phyloP scores from a whole-genome alignment of 1,140 invertebrate species.

The Brachionus sp. region DNA sequence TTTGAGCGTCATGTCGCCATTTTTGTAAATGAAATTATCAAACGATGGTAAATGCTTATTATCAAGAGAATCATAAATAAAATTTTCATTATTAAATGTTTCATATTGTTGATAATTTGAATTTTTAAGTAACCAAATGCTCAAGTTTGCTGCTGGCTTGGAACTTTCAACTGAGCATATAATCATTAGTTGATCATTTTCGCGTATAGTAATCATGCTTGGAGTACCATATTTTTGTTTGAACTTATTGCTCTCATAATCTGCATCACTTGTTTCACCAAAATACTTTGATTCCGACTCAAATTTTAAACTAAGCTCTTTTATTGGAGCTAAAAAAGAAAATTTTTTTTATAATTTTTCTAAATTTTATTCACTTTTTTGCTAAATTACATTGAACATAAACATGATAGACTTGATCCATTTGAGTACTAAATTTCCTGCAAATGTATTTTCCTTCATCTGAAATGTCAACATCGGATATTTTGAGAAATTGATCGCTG shows the following conservation, averaged over 20 bases:
- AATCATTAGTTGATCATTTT: constrained; percentile 13
- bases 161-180: constrained; percentile 28
- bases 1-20: constrained; percentile 24
- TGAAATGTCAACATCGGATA: neutral
- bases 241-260: neutral
- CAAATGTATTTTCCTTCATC: constrained; percentile 43
- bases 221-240: neutral
- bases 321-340: constrained; percentile 31
- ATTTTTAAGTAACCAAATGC: constrained; percentile 21
- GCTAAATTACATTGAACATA: neutral
- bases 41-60: neutral
- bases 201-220: neutral
- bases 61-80: neutral
- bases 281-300: constrained; percentile 40
- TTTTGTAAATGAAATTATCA: neutral
- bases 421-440: constrained; percentile 18
- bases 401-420: constrained; percentile 9
- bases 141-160: constrained; percentile 34
- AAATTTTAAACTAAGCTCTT: constrained; percentile 24
- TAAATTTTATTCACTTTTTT: neutral
- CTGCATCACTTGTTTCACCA: neutral
- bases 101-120: constrained; percentile 12
- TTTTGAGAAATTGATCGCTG: neutral
- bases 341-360: neutral
- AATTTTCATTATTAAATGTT: constrained; percentile 21